Base-by-base conservation (phyloP, 2,888 invertebrate species). In the Agrilus mali region DNA sequence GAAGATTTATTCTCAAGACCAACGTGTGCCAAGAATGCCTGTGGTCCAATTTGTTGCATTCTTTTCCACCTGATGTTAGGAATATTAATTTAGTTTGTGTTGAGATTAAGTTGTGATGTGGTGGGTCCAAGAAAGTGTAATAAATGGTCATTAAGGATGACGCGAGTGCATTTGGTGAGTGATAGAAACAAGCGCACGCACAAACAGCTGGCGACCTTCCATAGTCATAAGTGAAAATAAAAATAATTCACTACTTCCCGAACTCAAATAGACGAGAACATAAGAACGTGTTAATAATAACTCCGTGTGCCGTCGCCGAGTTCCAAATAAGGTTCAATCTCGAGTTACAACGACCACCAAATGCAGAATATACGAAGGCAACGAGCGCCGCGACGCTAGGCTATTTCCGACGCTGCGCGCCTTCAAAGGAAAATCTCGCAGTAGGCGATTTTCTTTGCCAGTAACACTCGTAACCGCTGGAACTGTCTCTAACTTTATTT, bases 311-410 rank as follows among this genome's bases (percentile, higher is more conserved):
- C 60, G 58, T 27, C 65, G 64, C 67, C 27, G 27, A 72, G 70
- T 69, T 66, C 78, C 77, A 70, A 73, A 77, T 77, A 75, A 70
- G 75, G 77, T 67, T 70, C 74, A 77, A 75, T 75, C 77, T 77
- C 78, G 73, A 71, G 73, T 78, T 77, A 77, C 77, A 64, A 69
- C 69, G 68, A 71, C 71, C 69, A 67, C 76, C 75, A 75, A 75
- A 75, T 75, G 70, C 68, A 75, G 75, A 73, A 74, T 72, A 71
- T 73, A 63, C 63, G 51, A 53, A 53, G 58, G 60, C 61, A 60
- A 56, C 60, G 62, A 59, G 61, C 65, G 65, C 63, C 64, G 57
- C 52, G 64, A 60, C 63, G 27, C 27, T 27, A 8, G 55, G 55
- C 60, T 61, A 63, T 63, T 63, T 60, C 60, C 58, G 60, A 54